Conservation (phyloP, 2,888 invertebrate species). For the Leucophora obtusa region DNA sequence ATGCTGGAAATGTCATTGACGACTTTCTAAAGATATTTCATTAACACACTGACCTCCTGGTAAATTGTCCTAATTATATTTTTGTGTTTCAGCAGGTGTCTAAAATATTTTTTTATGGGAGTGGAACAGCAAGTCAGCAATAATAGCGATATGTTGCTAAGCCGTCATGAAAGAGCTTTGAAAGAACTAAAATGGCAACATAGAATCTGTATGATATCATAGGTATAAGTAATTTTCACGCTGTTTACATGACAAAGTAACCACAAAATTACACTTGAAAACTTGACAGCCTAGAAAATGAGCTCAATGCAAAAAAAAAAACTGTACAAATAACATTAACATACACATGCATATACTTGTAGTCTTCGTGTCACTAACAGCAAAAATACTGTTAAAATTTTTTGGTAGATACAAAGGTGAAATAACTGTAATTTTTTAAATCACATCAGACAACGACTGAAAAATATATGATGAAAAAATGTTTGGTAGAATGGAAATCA, state of each 20-base stretch:
- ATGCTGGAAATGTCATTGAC: too few relatives aligned
- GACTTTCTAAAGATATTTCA: too few relatives aligned
- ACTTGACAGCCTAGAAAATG: conserved; percentile 53
- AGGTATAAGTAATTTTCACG: conserved; percentile 31
- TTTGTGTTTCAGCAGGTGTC: too few relatives aligned
- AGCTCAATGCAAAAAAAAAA: conserved; percentile 1
- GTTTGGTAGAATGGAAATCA: too few relatives aligned
- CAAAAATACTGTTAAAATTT: background rate
- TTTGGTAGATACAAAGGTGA: background rate
- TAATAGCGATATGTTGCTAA: too few relatives aligned
- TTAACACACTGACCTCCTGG: too few relatives aligned
- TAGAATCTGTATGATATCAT: conserved; percentile 18
- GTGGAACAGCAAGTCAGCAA: too few relatives aligned
- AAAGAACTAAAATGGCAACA: background rate
- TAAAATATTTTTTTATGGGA: too few relatives aligned
- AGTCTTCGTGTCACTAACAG: background rate
- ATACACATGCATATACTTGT: background rate
- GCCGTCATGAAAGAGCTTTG: too few relatives aligned
- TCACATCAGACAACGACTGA: too few relatives aligned
- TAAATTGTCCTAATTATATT: too few relatives aligned
- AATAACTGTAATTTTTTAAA: background rate
- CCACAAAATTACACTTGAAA: conserved; percentile 45
- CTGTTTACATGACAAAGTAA: conserved; percentile 35
- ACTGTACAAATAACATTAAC: background rate
- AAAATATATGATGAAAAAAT: too few relatives aligned